Evolutionary conservation across 2,888 invertebrate genomes (phyloP).

Genomic region (Andricus quercusramuli): DNA sequence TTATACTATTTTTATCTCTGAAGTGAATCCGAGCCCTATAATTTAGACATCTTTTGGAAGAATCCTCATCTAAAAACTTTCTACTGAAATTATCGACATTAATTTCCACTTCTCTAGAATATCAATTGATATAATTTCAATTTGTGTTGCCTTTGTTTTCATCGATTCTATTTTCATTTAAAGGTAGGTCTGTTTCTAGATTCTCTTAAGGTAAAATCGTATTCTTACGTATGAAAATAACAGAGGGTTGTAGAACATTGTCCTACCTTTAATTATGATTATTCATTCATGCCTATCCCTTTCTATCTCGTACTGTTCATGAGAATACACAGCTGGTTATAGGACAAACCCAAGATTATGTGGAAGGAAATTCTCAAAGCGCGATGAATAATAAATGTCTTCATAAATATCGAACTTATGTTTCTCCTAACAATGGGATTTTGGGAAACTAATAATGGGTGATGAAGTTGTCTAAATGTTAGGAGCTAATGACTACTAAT

Average conservation of each 20-base stretch:
- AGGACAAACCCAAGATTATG: neutral
- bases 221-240: neutral
- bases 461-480: neutral
- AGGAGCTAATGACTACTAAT: no score
- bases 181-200: neutral
- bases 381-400: constrained; percentile 13
- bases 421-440: neutral
- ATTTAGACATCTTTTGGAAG: no score
- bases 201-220: neutral
- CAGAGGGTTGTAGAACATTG: neutral
- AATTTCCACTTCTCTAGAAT: constrained; percentile 2
- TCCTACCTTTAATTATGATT: neutral
- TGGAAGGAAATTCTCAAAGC: neutral
- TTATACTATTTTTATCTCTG: no score
- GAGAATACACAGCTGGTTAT: constrained; percentile 15
- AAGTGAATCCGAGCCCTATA: no score
- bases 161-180: constrained; percentile 14
- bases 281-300: constrained; percentile 1
- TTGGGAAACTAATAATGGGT: neutral
- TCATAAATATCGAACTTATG: constrained; percentile 11
- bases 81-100: neutral
- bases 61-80: no score
- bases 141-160: neutral
- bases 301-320: neutral
- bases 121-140: constrained; percentile 25